Evolutionary conservation across 1,140 invertebrate genomes (phyloP), one percentile per base, ranked within the genome.

Genomic region (Pseudoatta argentina): DNA sequence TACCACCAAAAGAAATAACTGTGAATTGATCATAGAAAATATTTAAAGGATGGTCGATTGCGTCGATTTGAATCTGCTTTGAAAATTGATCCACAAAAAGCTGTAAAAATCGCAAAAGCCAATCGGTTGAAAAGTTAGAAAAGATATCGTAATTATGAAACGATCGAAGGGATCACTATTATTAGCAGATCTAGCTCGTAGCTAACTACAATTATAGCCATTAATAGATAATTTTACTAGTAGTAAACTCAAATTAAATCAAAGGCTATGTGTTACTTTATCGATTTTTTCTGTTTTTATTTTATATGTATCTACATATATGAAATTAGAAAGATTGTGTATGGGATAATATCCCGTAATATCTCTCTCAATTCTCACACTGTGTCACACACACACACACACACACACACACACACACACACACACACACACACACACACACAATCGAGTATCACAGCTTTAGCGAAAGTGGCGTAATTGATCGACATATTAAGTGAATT

Each of bases 181-280:
- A 92, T 93, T 93, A 92, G 73, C 69, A 57, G 53, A 53, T 44
- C 6, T 63, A 66, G 59, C 55, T 78, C 76, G 24, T 24, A 89
- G 87, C 82, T 39, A 39, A 88, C 83, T 91, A 88, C 87, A 86
- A 92, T 91, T 92, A 86, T 93, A 86, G 66, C 92, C 93, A 94
- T 92, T 93, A 71, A 85, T 39, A 61, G 82, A 3, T 14, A 48
- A 48, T 48, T 48, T 48, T 48, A 39, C 7, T 39, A 39, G 7
- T 7, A 39, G 7, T 39, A 8, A 39, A 8, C 34, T 39, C 34
- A 39, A 39, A 39, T 39, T 39, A 39, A 39, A 7, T 39, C 34
- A 8, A 39, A 39, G 34, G 7, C 34, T 7, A 39, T 39, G 34
- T 34, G 34, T 34, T 34, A 34, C 0, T 34, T 34, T 4, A 34